Base-by-base conservation (phyloP, 2,113 vertebrate genomes). In the Patagioenas fasciata region DNA sequence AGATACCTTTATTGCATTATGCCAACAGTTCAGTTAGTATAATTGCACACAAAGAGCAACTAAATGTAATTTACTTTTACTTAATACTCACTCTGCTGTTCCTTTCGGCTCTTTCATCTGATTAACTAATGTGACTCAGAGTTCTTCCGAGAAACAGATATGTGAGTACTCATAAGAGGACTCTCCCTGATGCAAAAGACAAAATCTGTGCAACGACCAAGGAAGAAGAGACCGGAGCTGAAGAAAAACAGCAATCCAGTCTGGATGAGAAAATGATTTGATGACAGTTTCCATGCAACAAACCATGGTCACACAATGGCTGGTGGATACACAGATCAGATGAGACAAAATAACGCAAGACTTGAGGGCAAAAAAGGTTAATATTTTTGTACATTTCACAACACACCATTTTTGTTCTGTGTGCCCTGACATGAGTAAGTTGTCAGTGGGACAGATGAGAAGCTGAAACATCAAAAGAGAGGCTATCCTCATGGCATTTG, bases 31-130 rank as follows among this genome's bases (percentile, higher is more conserved):
- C 97, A 97, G 97, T 97, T 97, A 96, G 97, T 32, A 69, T 98
- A 98, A 98, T 97, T 98, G 96, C 95, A 96, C 83, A 96, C 95
- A 97, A 95, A 97, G 97, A 98, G 95, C 97, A 96, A 98, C 95
- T 81, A 98, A 97, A 98, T 97, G 96, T 81, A 97, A 98, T 98
- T 98, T 97, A 90, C 92, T 95, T 93, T 95, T 96, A 93, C 96
- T 98, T 98, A 97, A 97, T 97, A 95, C 83, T 96, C 51, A 28
- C 92, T 96, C 74, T 2, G 5, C 93, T 97, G 95, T 97, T 97
- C 96, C 97, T 97, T 97, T 96, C 96, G 96, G 95, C 95, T 93
- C 96, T 96, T 97, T 98, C 95, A 98, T 97, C 97, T 96, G 97
- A 98, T 98, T 98, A 98, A 96, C 94, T 96, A 77, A 97, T 67